These are phyloP conservation scores for Bettongia penicillata DNA, from an alignment of 2,113 vertebrate species.

Conservation along the genomic window DNA sequence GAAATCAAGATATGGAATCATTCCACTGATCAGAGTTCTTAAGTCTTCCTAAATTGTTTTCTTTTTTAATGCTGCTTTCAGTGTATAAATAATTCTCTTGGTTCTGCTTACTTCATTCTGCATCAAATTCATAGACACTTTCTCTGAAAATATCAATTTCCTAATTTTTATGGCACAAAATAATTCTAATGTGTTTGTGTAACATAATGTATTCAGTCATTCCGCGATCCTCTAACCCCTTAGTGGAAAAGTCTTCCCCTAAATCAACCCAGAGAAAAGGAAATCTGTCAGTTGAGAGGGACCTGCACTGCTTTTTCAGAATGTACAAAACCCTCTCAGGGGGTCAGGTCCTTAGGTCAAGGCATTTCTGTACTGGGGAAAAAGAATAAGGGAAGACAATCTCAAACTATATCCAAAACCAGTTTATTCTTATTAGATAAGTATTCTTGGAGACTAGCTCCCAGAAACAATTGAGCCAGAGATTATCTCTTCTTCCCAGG, in stretches of 20 bases:
- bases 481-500: background rate
- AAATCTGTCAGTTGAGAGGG: background rate
- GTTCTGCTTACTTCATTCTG: background rate
- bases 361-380: background rate
- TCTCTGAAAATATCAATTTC: background rate
- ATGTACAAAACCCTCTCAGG: background rate
- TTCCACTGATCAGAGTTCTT: background rate
- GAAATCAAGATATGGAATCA: background rate
- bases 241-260: background rate
- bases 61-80: background rate
- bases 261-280: no score
- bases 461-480: background rate
- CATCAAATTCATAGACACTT: background rate
- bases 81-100: background rate
- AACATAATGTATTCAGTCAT: background rate
- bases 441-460: background rate
- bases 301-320: background rate
- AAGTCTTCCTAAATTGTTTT: background rate
- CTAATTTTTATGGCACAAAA: background rate
- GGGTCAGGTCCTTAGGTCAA: background rate
- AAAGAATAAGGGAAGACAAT: conserved; percentile 13
- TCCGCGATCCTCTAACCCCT: background rate
- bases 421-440: background rate
- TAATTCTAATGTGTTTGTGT: background rate
- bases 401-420: background rate